Evolutionary conservation across 2,888 invertebrate genomes (phyloP).

Genomic region (Hyposoter didymator): DNA sequence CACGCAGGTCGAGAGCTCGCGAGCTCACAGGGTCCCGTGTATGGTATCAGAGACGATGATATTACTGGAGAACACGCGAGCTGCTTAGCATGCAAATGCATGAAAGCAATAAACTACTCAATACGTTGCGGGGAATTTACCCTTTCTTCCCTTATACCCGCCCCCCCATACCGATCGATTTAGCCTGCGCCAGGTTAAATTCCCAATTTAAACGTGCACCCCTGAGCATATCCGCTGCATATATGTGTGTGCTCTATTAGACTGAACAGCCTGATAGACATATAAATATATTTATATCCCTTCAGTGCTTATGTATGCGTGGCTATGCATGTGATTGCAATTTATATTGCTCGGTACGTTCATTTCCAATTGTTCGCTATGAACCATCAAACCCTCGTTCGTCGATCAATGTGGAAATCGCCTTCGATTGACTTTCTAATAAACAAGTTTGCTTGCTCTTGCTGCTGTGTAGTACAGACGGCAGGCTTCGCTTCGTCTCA

Average conservation of each 20-base stretch:
- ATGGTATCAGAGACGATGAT: slow-evolving; percentile 82
- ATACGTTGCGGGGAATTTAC: slow-evolving; percentile 83
- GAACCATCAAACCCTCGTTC: slow-evolving; percentile 37
- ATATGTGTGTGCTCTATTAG: slow-evolving; percentile 45
- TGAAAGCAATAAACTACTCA: slow-evolving; percentile 84
- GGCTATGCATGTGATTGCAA: slow-evolving; percentile 24
- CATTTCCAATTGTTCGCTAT: slow-evolving; percentile 38
- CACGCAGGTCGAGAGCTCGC: slow-evolving; percentile 66
- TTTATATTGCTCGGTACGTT: slow-evolving; percentile 53
- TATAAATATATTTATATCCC: neutral
- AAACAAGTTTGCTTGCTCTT: slow-evolving; percentile 28
- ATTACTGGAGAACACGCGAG: slow-evolving; percentile 84
- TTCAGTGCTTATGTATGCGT: neutral
- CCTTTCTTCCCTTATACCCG: slow-evolving; percentile 34
- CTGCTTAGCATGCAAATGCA: slow-evolving; percentile 84
- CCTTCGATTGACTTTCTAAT: slow-evolving; percentile 61
- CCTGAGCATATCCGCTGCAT: slow-evolving; percentile 54
- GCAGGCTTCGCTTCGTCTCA: neutral
- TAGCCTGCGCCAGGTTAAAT: slow-evolving; percentile 75
- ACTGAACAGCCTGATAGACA: slow-evolving; percentile 20
- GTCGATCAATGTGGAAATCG: slow-evolving; percentile 56
- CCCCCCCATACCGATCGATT: slow-evolving; percentile 79
- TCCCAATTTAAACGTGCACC: slow-evolving; percentile 78
- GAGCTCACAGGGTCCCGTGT: slow-evolving; percentile 79
- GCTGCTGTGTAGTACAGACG: slow-evolving; percentile 2